phyloP scores from a whole-genome alignment of 1,140 invertebrate genomes.

The Hydropsyche tenuis region DNA sequence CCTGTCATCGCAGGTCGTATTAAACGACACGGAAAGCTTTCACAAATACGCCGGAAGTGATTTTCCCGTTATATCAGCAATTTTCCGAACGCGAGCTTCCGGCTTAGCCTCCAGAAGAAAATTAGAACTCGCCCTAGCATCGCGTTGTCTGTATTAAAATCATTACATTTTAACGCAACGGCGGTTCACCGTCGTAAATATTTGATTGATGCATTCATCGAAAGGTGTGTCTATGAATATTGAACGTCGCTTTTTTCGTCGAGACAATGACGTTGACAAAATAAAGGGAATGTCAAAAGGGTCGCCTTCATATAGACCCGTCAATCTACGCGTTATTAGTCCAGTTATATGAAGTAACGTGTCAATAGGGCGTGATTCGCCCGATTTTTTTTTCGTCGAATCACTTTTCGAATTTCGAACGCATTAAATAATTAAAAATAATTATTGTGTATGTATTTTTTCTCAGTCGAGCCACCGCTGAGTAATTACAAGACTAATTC shows the following conservation, averaged over 20 bases:
- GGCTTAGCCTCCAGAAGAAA: not conserved
- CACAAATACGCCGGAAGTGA: slow-evolving; percentile 35
- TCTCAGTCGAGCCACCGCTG: not conserved
- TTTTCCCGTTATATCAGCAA: slow-evolving; percentile 33
- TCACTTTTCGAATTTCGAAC: too few relatives aligned
- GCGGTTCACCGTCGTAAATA: not conserved
- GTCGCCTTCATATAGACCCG: slow-evolving; percentile 14
- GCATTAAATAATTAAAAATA: too few relatives aligned
- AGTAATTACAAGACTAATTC: slow-evolving; percentile 28
- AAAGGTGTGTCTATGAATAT: slow-evolving; percentile 20
- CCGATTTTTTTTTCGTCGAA: too few relatives aligned
- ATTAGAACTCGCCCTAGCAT: too few relatives aligned
- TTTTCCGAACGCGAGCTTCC: slow-evolving; percentile 28
- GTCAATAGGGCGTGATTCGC: too few relatives aligned
- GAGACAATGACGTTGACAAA: slow-evolving; percentile 35
- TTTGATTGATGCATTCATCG: slow-evolving; percentile 22
- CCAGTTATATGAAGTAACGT: too few relatives aligned
- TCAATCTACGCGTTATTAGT: slow-evolving; percentile 10
- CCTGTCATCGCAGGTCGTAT: slow-evolving; percentile 18
- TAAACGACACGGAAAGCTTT: slow-evolving; percentile 34
- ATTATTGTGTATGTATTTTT: not conserved
- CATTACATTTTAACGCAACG: not conserved
- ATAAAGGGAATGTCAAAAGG: slow-evolving; percentile 22
- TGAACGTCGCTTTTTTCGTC: not conserved
- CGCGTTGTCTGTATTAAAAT: too few relatives aligned